Percentiles rank a stretch among this genome's conserved stretches.
These are phyloP conservation scores for Trichomycterus rosablanca DNA, from an alignment of 2,113 vertebrate species.

Conservation along the genomic window DNA sequence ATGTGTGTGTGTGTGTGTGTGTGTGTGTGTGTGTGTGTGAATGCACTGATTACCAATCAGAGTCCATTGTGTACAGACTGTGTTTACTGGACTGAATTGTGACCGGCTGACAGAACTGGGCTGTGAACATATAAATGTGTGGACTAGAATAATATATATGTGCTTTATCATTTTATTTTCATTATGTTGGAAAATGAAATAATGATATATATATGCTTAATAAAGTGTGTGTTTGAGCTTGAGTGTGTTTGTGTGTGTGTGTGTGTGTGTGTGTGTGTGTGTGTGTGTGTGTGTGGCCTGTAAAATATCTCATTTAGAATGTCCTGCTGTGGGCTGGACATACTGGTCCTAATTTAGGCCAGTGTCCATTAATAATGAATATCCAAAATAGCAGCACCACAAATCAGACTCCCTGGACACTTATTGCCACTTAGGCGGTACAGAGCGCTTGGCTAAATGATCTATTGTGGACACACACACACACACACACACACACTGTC, in stretches of 20 bases:
- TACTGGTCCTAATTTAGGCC: slow-evolving; percentile 45
- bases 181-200: no score
- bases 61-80: slow-evolving; percentile 29
- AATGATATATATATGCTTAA: no score
- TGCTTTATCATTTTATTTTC: no score
- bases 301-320: slow-evolving; percentile 37
- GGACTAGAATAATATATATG: no score
- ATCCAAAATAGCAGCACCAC: slow-evolving; percentile 50
- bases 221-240: no score
- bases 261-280: neutral
- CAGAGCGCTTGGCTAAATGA: slow-evolving; percentile 32
- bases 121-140: slow-evolving; percentile 31
- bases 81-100: slow-evolving; percentile 31
- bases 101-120: slow-evolving; percentile 32
- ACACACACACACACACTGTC: slow-evolving; percentile 19
- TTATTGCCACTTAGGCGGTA: slow-evolving; percentile 31
- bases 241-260: no score
- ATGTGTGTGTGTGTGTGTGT: slow-evolving; percentile 37
- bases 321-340: slow-evolving; percentile 32
- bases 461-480: slow-evolving; percentile 16
- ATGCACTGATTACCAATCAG: slow-evolving; percentile 47
- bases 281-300: slow-evolving; percentile 22
- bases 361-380: slow-evolving; percentile 55
- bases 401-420: slow-evolving; percentile 48
- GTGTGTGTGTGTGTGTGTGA: slow-evolving; percentile 33